Evolutionary conservation across 2,113 vertebrate species (phyloP).

Genomic region (Phyllostomus discolor): DNA sequence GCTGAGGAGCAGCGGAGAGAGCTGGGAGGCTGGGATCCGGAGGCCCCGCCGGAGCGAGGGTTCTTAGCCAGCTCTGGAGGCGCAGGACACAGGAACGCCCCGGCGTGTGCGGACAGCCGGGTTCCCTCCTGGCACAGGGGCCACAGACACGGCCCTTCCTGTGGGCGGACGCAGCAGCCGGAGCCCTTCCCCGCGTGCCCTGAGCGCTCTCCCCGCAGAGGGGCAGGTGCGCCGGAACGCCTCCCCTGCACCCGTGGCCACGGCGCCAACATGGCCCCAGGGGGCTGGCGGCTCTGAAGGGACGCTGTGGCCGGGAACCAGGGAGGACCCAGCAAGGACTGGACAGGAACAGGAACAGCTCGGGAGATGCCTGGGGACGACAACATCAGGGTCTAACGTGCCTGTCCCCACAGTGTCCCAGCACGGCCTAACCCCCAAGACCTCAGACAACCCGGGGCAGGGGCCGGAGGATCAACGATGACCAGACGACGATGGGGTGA

Average conservation of each 20-base stretch:
- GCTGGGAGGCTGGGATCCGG: neutral
- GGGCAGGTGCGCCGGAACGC: no score
- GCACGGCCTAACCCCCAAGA: neutral
- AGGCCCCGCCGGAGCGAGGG: neutral
- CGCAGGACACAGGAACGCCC: neutral
- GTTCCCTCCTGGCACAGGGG: neutral
- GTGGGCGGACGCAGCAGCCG: rapidly evolving
- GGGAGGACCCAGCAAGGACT: neutral
- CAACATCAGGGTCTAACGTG: rapidly evolving
- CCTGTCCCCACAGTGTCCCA: no score
- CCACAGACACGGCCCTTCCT: neutral
- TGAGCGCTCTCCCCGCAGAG: neutral
- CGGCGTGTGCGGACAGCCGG: neutral
- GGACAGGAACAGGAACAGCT: neutral
- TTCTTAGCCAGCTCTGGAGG: neutral
- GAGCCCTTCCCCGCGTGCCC: neutral
- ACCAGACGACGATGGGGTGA: rapidly evolving
- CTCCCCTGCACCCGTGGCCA: rapidly evolving
- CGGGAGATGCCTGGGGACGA: rapidly evolving
- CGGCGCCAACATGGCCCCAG: rapidly evolving
- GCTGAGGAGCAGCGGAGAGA: neutral
- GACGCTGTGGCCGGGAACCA: rapidly evolving
- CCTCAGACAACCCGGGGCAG: neutral
- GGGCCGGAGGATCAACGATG: no score
- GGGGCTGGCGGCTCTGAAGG: neutral